Evolutionary conservation across 2,113 vertebrate genomes (phyloP).

Genomic region (Casuarius casuarius): DNA sequence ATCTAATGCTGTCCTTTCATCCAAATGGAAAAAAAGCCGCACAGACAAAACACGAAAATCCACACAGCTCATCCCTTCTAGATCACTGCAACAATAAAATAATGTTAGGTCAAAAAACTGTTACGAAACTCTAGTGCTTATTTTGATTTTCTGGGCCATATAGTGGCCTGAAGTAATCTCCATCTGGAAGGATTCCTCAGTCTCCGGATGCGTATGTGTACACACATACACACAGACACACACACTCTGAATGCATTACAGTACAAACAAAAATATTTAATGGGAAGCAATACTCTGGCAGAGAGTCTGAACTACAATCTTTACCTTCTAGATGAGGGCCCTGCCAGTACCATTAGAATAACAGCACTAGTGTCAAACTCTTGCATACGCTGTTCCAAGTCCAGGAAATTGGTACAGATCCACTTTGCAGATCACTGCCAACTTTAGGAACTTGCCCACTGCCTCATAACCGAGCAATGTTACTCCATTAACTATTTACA

Average conservation of each 20-base stretch:
- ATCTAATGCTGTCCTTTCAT: background rate
- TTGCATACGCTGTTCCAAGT: rapidly evolving
- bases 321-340: rapidly evolving
- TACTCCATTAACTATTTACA: background rate
- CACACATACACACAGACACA: background rate
- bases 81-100: background rate
- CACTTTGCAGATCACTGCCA: background rate
- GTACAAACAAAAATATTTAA: background rate
- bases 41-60: background rate
- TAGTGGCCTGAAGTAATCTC: background rate
- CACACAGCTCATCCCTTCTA: background rate
- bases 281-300: background rate
- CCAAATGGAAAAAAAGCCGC: background rate
- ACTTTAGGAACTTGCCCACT: background rate
- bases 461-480: background rate
- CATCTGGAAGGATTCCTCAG: background rate
- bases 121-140: background rate
- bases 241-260: rapidly evolving
- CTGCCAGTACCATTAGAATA: background rate
- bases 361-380: background rate
- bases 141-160: conserved; percentile 2
- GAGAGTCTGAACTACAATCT: rapidly evolving
- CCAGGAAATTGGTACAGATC: background rate
- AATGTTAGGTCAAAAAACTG: background rate
- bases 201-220: background rate